These are phyloP conservation scores for Homalodisca vitripennis DNA, from an alignment of 1,140 invertebrate species.

Conservation along the genomic window DNA sequence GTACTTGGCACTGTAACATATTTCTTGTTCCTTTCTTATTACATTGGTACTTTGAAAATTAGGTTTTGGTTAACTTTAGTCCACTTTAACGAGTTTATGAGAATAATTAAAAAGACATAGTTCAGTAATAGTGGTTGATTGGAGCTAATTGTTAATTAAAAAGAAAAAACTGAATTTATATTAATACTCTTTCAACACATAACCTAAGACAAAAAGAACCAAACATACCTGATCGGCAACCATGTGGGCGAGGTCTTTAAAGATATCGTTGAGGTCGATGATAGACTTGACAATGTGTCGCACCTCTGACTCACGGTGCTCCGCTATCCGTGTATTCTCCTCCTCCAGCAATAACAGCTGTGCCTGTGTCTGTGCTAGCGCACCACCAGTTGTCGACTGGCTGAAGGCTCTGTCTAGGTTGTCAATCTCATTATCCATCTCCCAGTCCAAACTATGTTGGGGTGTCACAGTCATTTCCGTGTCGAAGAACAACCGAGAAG, in stretches of 20 bases:
- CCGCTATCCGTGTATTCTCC: constrained; percentile 73
- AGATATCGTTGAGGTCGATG: constrained; percentile 90
- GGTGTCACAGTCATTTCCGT: constrained; percentile 29
- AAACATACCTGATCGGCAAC: constrained; percentile 66
- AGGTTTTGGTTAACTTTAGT: too few relatives aligned
- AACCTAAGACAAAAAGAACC: too few relatives aligned
- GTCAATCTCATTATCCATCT: constrained; percentile 35
- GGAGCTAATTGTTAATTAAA: too few relatives aligned
- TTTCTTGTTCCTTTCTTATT: too few relatives aligned
- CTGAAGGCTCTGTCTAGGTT: constrained; percentile 38
- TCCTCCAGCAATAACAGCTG: constrained; percentile 78
- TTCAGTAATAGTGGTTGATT: too few relatives aligned
- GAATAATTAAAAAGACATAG: too few relatives aligned
- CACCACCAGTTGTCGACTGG: not conserved
- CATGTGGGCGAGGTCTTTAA: constrained; percentile 70
- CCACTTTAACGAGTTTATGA: too few relatives aligned
- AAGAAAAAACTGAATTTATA: too few relatives aligned
- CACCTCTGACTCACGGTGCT: constrained; percentile 86
- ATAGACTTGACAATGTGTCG: constrained; percentile 90
- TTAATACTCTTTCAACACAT: too few relatives aligned
- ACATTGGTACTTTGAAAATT: too few relatives aligned
- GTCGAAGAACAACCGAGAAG: constrained; percentile 82
- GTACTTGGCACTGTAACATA: too few relatives aligned
- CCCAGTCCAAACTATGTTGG: constrained; percentile 32
- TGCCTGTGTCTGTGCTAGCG: constrained; percentile 53